A percentile compares a stretch with the other conserved stretches of the same genome.
Evolutionary conservation across 2,888 invertebrate species (phyloP).

Genomic region (Melieria picta): DNA sequence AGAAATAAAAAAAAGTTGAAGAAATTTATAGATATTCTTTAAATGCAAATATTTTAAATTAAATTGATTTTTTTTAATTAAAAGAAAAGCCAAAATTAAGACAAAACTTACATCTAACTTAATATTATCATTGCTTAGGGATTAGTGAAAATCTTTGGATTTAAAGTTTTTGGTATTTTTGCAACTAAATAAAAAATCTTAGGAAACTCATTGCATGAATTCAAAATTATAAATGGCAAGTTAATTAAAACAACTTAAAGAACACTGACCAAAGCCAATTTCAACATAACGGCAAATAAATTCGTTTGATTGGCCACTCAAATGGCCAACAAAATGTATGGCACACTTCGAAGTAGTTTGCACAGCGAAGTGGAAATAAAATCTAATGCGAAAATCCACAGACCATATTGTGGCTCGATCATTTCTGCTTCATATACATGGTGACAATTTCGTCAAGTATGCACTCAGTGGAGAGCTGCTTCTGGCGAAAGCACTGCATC

Average conservation of each 20-base stretch:
- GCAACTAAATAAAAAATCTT: background rate
- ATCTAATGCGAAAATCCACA: background rate
- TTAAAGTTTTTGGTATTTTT: background rate
- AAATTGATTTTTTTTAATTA: background rate
- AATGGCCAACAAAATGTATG: slow-evolving; percentile 2
- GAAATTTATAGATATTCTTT: background rate
- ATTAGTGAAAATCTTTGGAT: background rate
- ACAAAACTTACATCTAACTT: background rate
- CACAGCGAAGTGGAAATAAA: background rate
- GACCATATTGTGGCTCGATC: slow-evolving; percentile 5
- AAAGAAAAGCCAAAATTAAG: background rate
- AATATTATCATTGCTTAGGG: no score
- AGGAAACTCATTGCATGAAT: background rate
- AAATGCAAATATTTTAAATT: background rate
- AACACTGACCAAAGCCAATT: background rate
- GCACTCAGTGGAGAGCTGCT: slow-evolving; percentile 81
- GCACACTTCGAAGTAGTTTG: slow-evolving; percentile 7
- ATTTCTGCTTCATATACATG: slow-evolving; percentile 61
- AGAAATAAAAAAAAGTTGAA: background rate
- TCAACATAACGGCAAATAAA: background rate
- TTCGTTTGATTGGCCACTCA: background rate
- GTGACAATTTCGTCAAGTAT: slow-evolving; percentile 72
- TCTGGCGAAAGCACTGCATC: slow-evolving; percentile 79
- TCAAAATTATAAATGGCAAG: background rate
- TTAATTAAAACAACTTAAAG: background rate